Evolutionary conservation across 2,888 invertebrate genomes (phyloP).

Genomic region (Pristionchus mayeri): DNA sequence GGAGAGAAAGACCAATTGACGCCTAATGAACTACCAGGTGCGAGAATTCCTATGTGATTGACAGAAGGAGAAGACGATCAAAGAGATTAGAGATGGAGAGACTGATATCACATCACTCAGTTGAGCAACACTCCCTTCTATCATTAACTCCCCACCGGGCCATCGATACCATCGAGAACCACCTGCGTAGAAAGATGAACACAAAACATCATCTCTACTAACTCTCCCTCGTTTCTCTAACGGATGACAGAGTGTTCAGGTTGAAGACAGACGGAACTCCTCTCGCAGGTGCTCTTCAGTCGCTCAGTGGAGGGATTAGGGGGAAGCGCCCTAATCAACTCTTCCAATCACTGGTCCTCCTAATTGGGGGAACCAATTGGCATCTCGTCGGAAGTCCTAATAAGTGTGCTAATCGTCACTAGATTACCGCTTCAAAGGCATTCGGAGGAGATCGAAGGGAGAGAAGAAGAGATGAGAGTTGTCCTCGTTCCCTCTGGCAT

Average conservation of each 20-base stretch:
- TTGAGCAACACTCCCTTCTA: constrained; percentile 25
- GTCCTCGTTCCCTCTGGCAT: neutral
- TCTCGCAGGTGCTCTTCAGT: neutral
- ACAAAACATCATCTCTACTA: neutral
- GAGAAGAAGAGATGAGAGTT: too few species aligned
- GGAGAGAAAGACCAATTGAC: neutral
- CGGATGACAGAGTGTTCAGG: neutral
- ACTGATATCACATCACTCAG: neutral
- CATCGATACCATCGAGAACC: neutral
- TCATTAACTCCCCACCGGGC: constrained; percentile 14
- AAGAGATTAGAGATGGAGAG: constrained; percentile 15
- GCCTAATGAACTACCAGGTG: constrained; percentile 33
- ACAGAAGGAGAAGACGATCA: neutral
- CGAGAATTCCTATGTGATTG: constrained; percentile 15
- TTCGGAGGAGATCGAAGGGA: neutral
- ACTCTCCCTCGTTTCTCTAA: neutral
- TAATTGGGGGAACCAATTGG: constrained; percentile 21
- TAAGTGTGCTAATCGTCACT: constrained; percentile 36
- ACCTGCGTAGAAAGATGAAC: neutral
- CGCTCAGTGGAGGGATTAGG: neutral
- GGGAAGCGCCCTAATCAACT: constrained; percentile 26
- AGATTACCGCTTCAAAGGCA: neutral
- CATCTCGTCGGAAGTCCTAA: constrained; percentile 19
- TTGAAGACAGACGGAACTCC: neutral
- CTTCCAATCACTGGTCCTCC: constrained; percentile 16